Percentiles rank a stretch among this genome's conserved stretches.
Evolutionary conservation across 2,797 vertebrate genomes (phyloP).

Genomic region (Chaetodon trifasciatus): DNA sequence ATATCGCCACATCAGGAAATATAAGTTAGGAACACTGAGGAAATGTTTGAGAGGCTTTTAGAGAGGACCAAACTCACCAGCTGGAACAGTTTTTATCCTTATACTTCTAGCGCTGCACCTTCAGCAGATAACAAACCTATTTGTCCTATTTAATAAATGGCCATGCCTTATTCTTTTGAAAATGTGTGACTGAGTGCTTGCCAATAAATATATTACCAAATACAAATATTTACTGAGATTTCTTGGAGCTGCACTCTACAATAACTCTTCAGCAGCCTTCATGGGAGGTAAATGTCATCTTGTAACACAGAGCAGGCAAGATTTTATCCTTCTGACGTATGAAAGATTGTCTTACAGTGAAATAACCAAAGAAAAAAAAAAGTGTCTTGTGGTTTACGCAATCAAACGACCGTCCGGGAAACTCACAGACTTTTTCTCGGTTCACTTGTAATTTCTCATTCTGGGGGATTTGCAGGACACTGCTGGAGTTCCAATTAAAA

Average conservation of each 20-base stretch:
- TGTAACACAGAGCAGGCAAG: background rate
- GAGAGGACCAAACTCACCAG: background rate
- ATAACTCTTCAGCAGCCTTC: background rate
- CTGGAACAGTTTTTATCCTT: background rate
- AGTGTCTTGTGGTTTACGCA: background rate
- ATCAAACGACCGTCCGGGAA: background rate
- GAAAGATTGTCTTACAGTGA: constrained; percentile 1
- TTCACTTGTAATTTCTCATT: background rate
- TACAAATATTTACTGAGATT: background rate
- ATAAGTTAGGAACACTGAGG: background rate
- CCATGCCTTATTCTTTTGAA: too few relatives aligned
- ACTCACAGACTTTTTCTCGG: background rate
- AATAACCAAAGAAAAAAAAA: background rate
- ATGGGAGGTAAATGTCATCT: background rate
- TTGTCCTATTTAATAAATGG: background rate
- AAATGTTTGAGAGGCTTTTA: background rate
- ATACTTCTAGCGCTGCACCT: background rate
- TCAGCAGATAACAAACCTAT: background rate
- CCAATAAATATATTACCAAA: background rate
- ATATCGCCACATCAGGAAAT: background rate
- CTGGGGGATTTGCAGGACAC: background rate
- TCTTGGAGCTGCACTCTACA: background rate
- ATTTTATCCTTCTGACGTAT: constrained; percentile 19
- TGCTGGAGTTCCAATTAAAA: background rate
- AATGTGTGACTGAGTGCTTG: background rate